A percentile compares a stretch with the other conserved stretches of the same genome.
Evolutionary conservation across 2,797 vertebrate genomes (phyloP).

Genomic region (Cirrhinus molitorella): DNA sequence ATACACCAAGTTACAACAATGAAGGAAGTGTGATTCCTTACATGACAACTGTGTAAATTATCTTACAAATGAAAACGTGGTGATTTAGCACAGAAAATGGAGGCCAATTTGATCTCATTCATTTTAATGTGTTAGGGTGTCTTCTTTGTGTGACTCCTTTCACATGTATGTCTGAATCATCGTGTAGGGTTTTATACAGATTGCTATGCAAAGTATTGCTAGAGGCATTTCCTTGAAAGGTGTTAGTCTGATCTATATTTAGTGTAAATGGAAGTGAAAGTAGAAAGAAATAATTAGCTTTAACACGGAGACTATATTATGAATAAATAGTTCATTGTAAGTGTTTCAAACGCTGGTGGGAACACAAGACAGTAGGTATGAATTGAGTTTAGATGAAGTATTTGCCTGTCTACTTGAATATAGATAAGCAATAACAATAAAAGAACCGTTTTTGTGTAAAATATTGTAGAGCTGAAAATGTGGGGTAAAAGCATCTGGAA

Average conservation of each 20-base stretch:
- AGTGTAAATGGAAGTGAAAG: neutral
- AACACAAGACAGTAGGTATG: neutral
- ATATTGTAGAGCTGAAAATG: neutral
- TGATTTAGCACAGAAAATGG: neutral
- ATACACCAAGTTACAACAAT: neutral
- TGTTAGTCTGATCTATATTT: neutral
- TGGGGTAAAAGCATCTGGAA: neutral
- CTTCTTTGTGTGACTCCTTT: neutral
- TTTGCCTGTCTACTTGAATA: neutral
- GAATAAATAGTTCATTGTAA: neutral
- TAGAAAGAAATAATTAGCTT: neutral
- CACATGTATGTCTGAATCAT: neutral
- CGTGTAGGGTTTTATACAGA: neutral
- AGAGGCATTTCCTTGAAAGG: neutral
- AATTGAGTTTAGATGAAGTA: neutral
- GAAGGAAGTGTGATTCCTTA: neutral
- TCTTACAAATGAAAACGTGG: neutral
- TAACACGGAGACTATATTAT: too few species aligned
- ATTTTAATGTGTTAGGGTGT: neutral
- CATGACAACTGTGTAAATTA: neutral
- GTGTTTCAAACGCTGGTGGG: neutral
- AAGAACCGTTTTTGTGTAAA: neutral
- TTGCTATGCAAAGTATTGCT: neutral
- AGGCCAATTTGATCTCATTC: neutral
- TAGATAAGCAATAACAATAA: neutral